A percentile compares a stretch with the other conserved stretches of the same genome.
phyloP scores from a whole-genome alignment of 2,113 vertebrate species.

The Physeter macrocephalus region DNA sequence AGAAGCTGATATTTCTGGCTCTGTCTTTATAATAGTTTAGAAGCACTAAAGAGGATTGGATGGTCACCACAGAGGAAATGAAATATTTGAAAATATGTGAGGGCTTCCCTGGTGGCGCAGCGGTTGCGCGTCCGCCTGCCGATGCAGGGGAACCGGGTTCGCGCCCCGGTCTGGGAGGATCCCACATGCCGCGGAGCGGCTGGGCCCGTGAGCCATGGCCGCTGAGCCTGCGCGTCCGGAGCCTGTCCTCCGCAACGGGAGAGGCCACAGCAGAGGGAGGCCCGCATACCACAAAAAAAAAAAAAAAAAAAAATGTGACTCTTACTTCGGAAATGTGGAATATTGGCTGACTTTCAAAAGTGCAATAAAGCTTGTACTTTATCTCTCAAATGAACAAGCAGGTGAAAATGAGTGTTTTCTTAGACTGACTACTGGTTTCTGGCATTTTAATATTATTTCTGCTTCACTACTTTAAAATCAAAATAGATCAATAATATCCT shows the following conservation, averaged over 20 bases:
- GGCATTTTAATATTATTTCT: background rate
- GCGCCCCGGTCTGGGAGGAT: too few species aligned
- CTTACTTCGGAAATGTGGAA: background rate
- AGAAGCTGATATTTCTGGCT: background rate
- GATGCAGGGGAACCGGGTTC: too few species aligned
- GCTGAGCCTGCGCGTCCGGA: too few species aligned
- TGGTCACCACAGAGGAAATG: conserved; percentile 17
- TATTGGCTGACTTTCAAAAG: background rate
- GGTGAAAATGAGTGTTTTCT: background rate
- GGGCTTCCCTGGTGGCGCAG: too few species aligned
- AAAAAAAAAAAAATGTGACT: background rate
- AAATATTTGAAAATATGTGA: conserved; percentile 14
- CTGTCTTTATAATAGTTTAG: background rate
- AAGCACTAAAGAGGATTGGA: background rate
- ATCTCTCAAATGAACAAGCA: background rate
- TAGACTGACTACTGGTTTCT: background rate
- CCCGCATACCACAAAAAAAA: too few species aligned
- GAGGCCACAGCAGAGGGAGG: too few species aligned
- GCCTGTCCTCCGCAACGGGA: too few species aligned
- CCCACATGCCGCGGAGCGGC: too few species aligned
- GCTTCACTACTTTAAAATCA: background rate
- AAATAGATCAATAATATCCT: conserved; percentile 23
- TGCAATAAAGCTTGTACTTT: background rate
- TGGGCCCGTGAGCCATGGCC: too few species aligned
- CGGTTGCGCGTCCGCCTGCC: too few species aligned